A percentile compares a stretch with the other conserved stretches of the same genome.
Conservation (phyloP, 2,888 invertebrate genomes). For the Drosophila histrio region DNA sequence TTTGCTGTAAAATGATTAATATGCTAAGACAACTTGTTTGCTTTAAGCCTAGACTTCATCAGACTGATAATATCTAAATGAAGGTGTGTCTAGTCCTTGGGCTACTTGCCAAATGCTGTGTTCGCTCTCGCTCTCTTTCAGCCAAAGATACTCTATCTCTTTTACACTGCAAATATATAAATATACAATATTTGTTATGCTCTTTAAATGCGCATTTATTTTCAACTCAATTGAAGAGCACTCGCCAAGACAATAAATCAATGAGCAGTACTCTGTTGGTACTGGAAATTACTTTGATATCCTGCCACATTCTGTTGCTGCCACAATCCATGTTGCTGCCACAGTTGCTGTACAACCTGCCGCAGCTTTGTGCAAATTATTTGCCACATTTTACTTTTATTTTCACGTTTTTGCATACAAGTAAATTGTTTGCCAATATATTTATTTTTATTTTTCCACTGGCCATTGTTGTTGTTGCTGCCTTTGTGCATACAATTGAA, state of each 20-base stretch:
- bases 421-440: conserved; percentile 82
- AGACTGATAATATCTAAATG: conserved; percentile 45
- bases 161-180: neutral
- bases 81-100: conserved; percentile 23
- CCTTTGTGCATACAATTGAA: conserved; percentile 64
- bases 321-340: conserved; percentile 1
- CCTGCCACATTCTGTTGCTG: conserved; percentile 10
- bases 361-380: conserved; percentile 82
- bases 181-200: neutral
- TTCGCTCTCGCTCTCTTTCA: neutral
- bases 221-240: conserved; percentile 47
- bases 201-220: conserved; percentile 51
- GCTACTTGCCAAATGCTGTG: conserved; percentile 35
- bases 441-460: conserved; percentile 54
- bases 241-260: conserved; percentile 75
- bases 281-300: conserved; percentile 72
- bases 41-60: conserved; percentile 22
- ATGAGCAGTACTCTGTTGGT: conserved; percentile 46
- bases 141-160: neutral
- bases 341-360: conserved; percentile 57
- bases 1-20: conserved; percentile 54
- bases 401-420: conserved; percentile 58
- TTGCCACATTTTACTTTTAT: conserved; percentile 68
- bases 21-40: conserved; percentile 47
- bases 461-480: conserved; percentile 20